Evolutionary conservation across 2,797 vertebrate species (phyloP).

Genomic region (Sebastes itinus): DNA sequence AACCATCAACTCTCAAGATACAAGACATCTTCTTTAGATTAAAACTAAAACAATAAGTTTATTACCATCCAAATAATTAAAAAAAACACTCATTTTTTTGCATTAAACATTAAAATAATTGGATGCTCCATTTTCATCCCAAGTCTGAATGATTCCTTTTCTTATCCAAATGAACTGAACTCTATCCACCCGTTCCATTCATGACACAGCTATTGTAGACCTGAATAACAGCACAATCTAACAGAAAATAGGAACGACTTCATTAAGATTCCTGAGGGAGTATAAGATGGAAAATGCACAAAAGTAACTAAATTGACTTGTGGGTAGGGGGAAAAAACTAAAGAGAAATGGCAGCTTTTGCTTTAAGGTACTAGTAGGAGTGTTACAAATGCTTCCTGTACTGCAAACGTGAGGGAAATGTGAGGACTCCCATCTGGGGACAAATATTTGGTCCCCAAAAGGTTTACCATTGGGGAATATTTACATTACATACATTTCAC

Average conservation of each 20-base stretch:
- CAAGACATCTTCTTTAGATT: not conserved
- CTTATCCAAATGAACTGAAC: not conserved
- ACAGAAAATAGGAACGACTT: not conserved
- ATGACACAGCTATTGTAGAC: not conserved
- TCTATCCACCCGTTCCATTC: not conserved
- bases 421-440: not conserved
- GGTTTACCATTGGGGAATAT: not conserved
- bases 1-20: not conserved
- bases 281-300: not conserved
- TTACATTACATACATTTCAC: too few relatives aligned
- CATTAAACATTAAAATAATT: not conserved
- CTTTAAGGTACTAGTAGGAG: not conserved
- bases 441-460: not conserved
- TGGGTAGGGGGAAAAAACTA: too few relatives aligned
- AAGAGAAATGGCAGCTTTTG: not conserved
- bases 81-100: not conserved
- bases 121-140: not conserved
- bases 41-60: not conserved
- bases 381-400: not conserved
- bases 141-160: not conserved
- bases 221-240: not conserved
- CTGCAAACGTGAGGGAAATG: not conserved
- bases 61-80: not conserved
- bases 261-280: not conserved
- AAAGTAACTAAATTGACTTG: not conserved